Evolutionary conservation across 2,113 vertebrate species (phyloP).

Genomic region (Crypturellus undulatus): DNA sequence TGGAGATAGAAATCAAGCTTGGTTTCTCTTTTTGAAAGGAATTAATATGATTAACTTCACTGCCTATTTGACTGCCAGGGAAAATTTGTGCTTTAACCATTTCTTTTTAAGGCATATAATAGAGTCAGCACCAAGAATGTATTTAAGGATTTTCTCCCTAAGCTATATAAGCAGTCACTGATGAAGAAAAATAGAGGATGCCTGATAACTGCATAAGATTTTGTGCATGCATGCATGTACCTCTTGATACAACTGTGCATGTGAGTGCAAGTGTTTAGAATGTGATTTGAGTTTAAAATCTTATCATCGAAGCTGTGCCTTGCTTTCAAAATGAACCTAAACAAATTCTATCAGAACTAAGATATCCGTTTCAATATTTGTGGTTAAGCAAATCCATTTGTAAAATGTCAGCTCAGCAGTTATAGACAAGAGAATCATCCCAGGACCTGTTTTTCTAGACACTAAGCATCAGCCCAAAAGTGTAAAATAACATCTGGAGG

Average conservation of each 20-base stretch:
- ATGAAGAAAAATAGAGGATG: neutral
- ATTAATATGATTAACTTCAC: neutral
- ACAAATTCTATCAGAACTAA: conserved; percentile 2
- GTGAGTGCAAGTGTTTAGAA: neutral
- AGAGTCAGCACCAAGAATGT: neutral
- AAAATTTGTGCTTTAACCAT: neutral
- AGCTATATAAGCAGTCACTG: neutral
- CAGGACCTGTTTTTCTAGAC: neutral
- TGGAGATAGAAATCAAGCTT: neutral
- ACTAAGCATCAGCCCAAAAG: neutral
- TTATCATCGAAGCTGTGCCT: neutral
- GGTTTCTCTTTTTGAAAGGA: neutral
- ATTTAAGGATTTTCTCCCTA: neutral
- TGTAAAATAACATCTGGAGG: conserved; percentile 39
- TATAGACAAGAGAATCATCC: conserved; percentile 13
- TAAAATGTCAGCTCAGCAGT: conserved; percentile 1
- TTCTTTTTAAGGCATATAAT: neutral
- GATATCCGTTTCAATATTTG: conserved; percentile 27
- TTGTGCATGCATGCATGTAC: neutral
- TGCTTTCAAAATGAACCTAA: neutral
- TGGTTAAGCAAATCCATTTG: conserved; percentile 5
- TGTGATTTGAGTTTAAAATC: neutral
- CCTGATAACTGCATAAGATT: neutral
- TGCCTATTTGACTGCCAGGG: neutral
- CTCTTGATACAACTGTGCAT: rapidly evolving